A percentile compares a stretch with the other conserved stretches of the same genome.
Evolutionary conservation across 2,888 invertebrate genomes (phyloP).

Genomic region (Netelia virgata): DNA sequence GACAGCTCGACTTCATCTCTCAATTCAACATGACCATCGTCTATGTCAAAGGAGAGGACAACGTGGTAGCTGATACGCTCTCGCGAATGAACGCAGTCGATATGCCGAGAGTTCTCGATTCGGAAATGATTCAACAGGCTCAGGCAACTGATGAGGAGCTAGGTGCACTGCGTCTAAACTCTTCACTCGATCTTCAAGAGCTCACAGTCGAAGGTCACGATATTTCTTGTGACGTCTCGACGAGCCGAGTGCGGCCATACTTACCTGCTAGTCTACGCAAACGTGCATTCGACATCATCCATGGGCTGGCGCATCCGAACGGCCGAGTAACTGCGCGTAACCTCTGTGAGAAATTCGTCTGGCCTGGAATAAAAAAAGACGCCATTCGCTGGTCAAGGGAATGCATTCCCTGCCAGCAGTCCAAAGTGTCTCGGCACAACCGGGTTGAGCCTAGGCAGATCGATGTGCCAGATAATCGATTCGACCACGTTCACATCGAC

Average conservation of each 20-base stretch:
- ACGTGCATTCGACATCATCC: slow-evolving; percentile 65
- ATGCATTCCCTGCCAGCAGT: slow-evolving; percentile 66
- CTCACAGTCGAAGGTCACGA: background rate
- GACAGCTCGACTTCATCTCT: no score
- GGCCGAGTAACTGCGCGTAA: slow-evolving; percentile 60
- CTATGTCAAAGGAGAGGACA: background rate
- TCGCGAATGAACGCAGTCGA: slow-evolving; percentile 9
- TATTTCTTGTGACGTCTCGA: slow-evolving; percentile 64
- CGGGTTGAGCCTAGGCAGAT: slow-evolving; percentile 24
- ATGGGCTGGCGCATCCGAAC: slow-evolving; percentile 70
- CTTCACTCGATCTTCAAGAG: slow-evolving; percentile 5
- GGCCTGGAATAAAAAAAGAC: slow-evolving; percentile 70
- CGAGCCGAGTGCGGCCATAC: slow-evolving; percentile 66
- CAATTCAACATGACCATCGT: slow-evolving; percentile 13
- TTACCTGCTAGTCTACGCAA: slow-evolving; percentile 66
- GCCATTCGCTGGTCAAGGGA: slow-evolving; percentile 63
- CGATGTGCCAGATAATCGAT: slow-evolving; percentile 33
- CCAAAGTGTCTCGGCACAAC: slow-evolving; percentile 63
- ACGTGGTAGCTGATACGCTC: slow-evolving; percentile 16
- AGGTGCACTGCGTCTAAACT: background rate
- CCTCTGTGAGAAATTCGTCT: slow-evolving; percentile 67
- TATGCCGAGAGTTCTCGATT: slow-evolving; percentile 7
- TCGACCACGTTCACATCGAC: slow-evolving; percentile 38
- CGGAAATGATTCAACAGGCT: no score
- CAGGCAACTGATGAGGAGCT: background rate